Conservation (phyloP, 2,113 vertebrate species). For the Todiramphus chloris region DNA sequence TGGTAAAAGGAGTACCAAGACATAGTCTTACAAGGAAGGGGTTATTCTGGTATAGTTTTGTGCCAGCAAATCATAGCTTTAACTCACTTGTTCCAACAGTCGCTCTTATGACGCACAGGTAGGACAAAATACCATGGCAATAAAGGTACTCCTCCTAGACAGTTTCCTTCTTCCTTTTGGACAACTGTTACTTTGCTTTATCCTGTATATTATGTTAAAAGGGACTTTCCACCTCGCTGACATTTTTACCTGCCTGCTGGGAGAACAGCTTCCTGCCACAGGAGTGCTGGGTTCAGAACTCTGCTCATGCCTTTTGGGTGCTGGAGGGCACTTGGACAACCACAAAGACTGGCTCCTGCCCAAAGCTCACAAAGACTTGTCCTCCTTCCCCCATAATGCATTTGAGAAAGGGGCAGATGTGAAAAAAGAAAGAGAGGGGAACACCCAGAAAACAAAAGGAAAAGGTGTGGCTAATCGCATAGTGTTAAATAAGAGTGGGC, state of each 20-base stretch:
- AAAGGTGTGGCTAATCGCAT: background rate
- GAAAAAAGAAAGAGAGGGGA: background rate
- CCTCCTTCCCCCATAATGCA: background rate
- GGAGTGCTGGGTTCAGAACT: background rate
- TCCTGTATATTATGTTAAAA: background rate
- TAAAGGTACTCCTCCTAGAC: background rate
- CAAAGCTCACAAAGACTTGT: background rate
- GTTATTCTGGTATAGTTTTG: background rate
- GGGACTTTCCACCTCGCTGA: background rate
- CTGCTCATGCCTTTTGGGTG: background rate
- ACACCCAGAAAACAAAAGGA: background rate
- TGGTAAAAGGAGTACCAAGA: background rate
- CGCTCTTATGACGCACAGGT: background rate
- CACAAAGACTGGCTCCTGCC: background rate
- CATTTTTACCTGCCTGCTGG: background rate
- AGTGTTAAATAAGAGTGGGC: background rate
- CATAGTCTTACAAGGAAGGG: background rate
- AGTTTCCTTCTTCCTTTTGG: background rate
- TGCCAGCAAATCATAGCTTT: background rate
- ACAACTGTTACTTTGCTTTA: background rate
- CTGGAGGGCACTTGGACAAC: background rate
- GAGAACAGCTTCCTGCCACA: background rate
- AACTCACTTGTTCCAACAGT: background rate
- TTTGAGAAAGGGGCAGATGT: background rate
- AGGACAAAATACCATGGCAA: background rate